Evolutionary conservation across 2,113 vertebrate species (phyloP).

Genomic region (Channa argus): DNA sequence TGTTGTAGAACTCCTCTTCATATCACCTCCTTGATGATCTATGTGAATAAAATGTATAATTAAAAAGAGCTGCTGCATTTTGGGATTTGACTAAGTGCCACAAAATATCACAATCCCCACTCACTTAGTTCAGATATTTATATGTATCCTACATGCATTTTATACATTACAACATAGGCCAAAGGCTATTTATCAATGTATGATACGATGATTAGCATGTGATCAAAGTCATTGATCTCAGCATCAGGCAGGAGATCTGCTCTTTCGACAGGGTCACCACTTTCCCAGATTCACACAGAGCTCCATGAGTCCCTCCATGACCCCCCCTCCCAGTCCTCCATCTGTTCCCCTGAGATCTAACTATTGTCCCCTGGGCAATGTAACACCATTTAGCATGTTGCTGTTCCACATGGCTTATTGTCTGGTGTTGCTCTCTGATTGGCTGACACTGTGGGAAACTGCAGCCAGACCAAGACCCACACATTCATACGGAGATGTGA

Average conservation of each 20-base stretch:
- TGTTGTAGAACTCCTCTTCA: not conserved
- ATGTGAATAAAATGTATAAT: too few relatives aligned
- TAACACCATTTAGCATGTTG: conserved; percentile 31
- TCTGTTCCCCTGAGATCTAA: conserved; percentile 68
- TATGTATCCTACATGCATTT: too few relatives aligned
- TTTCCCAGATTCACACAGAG: conserved; percentile 72
- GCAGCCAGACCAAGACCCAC: conserved; percentile 70
- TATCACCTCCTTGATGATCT: too few relatives aligned
- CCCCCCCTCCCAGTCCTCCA: conserved; percentile 50
- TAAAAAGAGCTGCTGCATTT: too few relatives aligned
- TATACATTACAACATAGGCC: too few relatives aligned
- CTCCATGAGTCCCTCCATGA: conserved; percentile 34
- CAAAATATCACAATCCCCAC: too few relatives aligned
- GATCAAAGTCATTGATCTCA: conserved; percentile 39
- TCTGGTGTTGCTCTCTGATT: conserved; percentile 67
- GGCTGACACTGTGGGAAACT: conserved; percentile 80
- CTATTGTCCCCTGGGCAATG: conserved; percentile 54
- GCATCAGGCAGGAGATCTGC: conserved; percentile 22
- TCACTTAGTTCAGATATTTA: too few relatives aligned
- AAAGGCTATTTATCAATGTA: not conserved
- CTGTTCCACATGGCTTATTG: conserved; percentile 37
- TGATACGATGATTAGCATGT: conserved; percentile 9
- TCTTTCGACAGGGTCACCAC: conserved; percentile 58
- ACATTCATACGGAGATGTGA: conserved; percentile 82
- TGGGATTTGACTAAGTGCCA: too few relatives aligned